These are phyloP conservation scores for Zaprionus kolodkinae DNA, from an alignment of 1,140 invertebrate genomes.

Conservation along the genomic window DNA sequence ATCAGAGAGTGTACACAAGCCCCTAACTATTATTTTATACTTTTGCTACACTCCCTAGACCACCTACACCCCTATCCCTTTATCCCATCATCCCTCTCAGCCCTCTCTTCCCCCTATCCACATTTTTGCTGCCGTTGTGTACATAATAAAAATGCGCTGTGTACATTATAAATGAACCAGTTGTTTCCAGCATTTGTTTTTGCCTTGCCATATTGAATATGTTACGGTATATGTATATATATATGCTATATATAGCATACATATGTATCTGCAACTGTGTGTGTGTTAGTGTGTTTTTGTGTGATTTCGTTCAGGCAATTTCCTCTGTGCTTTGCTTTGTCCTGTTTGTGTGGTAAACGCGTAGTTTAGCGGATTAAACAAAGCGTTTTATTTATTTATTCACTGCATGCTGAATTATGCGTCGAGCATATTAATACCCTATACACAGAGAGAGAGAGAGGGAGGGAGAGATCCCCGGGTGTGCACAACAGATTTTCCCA, in stretches of 20 bases:
- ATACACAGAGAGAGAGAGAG: neutral
- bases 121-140: constrained; percentile 35
- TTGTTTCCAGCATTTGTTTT: constrained; percentile 40
- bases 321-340: constrained; percentile 38
- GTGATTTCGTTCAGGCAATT: constrained; percentile 55
- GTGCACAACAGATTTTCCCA: neutral
- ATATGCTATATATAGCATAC: constrained; percentile 30
- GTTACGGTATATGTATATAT: constrained; percentile 11
- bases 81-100: neutral
- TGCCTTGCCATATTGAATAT: constrained; percentile 27
- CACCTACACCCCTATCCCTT: constrained; percentile 6
- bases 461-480: neutral
- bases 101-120: neutral
- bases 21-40: constrained; percentile 61
- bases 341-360: constrained; percentile 37
- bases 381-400: constrained; percentile 67
- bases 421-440: constrained; percentile 31
- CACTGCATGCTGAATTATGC: constrained; percentile 36
- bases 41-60: constrained; percentile 19
- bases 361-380: constrained; percentile 76
- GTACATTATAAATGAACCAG: constrained; percentile 71
- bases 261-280: neutral
- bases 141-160: constrained; percentile 52
- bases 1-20: constrained; percentile 58
- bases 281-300: neutral